These are phyloP conservation scores for Alces alces DNA, from an alignment of 2,113 vertebrate genomes.

Conservation along the genomic window DNA sequence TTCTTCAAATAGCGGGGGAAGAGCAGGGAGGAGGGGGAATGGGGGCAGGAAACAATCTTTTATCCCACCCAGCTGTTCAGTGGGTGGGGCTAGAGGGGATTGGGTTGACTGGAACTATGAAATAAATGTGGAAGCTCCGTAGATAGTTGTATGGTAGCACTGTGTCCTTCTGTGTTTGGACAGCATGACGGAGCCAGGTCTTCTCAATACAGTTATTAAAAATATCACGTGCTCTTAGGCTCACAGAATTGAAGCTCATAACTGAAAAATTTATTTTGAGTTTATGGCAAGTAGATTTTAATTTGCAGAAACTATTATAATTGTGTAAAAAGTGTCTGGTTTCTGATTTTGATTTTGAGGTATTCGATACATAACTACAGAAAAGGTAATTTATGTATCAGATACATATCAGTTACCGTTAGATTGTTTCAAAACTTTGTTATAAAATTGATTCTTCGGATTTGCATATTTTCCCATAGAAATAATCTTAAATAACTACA, in stretches of 20 bases:
- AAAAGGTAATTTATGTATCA: background rate
- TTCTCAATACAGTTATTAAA: background rate
- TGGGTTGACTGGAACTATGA: background rate
- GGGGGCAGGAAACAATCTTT: background rate
- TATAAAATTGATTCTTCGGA: background rate
- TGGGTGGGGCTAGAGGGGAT: background rate
- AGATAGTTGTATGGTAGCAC: background rate
- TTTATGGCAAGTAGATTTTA: background rate
- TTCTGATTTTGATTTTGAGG: constrained; percentile 21
- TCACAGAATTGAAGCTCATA: background rate
- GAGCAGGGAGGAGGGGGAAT: background rate
- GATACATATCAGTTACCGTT: background rate
- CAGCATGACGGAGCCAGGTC: background rate
- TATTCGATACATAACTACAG: background rate
- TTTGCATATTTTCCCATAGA: background rate
- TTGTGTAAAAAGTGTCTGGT: background rate
- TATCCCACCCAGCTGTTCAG: constrained; percentile 44
- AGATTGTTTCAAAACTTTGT: constrained; percentile 15
- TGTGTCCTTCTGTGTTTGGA: background rate
- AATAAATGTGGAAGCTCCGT: background rate
- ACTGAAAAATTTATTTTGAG: background rate
- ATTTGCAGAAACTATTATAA: background rate
- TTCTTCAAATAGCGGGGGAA: background rate
- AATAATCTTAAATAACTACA: background rate
- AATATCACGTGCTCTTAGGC: background rate